A percentile compares a stretch with the other conserved stretches of the same genome.
phyloP scores from a whole-genome alignment of 2,888 invertebrate species.

The Gonocerus acuteangulatus region DNA sequence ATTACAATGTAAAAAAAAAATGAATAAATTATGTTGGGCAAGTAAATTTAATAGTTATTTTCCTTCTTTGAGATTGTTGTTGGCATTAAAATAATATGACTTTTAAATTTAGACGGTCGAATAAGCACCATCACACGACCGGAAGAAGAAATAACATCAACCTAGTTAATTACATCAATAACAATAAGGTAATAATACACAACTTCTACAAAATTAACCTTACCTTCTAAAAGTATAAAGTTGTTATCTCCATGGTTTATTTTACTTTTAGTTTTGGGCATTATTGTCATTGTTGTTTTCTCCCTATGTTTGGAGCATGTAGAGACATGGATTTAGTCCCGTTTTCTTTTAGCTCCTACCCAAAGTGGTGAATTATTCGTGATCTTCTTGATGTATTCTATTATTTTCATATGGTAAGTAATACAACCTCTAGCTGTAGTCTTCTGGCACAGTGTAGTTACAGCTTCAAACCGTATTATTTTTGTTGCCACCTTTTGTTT shows the following conservation, averaged over 20 bases:
- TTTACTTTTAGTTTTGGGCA: neutral
- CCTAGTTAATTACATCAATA: conserved; percentile 31
- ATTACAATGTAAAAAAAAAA: neutral
- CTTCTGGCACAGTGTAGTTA: conserved; percentile 21
- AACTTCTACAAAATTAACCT: neutral
- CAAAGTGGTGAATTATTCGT: conserved; percentile 25
- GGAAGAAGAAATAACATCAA: conserved; percentile 32
- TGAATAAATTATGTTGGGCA: conserved; percentile 8
- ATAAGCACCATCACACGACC: conserved; percentile 14
- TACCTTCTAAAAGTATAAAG: neutral
- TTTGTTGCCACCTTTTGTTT: neutral
- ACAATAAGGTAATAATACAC: conserved; percentile 30
- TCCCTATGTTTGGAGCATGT: conserved; percentile 12
- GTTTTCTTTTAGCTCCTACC: conserved; percentile 26
- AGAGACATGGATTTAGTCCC: conserved; percentile 18
- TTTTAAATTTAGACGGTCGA: conserved; percentile 19
- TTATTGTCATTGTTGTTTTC: neutral
- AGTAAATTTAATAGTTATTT: neutral
- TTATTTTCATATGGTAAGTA: conserved; percentile 23
- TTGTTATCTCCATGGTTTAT: neutral
- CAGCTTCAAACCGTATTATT: conserved; percentile 3
- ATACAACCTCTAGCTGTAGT: neutral
- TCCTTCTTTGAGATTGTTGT: conserved; percentile 24
- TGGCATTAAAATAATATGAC: conserved; percentile 13
- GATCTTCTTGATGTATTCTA: conserved; percentile 21